Percentiles rank a stretch among this genome's conserved stretches.
Conservation (phyloP, 2,888 invertebrate species). For the Spodoptera exigua region DNA sequence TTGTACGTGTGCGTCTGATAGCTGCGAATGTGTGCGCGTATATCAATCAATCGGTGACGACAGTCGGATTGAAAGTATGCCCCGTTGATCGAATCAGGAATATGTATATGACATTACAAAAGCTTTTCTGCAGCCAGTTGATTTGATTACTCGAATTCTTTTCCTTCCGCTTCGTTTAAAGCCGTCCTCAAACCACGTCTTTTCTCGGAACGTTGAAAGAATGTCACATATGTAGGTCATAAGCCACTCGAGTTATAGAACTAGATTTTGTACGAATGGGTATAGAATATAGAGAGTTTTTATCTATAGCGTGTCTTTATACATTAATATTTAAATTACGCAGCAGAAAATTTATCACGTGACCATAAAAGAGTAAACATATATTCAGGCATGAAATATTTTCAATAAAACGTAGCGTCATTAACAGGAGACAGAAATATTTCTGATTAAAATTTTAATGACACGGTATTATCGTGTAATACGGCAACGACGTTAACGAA, state of each 20-base stretch:
- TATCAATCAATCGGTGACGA: constrained; percentile 80
- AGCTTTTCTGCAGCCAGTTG: constrained; percentile 40
- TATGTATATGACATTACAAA: constrained; percentile 54
- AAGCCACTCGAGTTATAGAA: constrained; percentile 35
- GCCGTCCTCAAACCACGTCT: constrained; percentile 25
- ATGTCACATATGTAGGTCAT: constrained; percentile 49
- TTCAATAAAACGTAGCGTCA: constrained; percentile 35
- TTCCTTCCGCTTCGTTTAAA: constrained; percentile 46
- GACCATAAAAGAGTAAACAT: constrained; percentile 22
- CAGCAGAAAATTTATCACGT: constrained; percentile 21
- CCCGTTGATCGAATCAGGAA: constrained; percentile 63
- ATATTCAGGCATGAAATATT: constrained; percentile 32
- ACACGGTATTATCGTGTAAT: constrained; percentile 34
- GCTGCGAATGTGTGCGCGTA: constrained; percentile 63
- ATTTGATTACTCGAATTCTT: constrained; percentile 48
- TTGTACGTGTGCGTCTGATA: constrained; percentile 77
- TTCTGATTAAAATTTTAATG: constrained; percentile 44
- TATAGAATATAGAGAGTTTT: constrained; percentile 7
- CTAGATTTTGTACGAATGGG: constrained; percentile 19
- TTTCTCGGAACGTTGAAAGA: constrained; percentile 37
- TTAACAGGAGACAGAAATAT: constrained; percentile 35
- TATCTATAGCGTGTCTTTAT: constrained; percentile 8
- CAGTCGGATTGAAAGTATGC: constrained; percentile 71
- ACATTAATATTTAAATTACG: constrained; percentile 4
- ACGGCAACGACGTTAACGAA: constrained; percentile 18